Conservation (phyloP, 2,888 invertebrate genomes). For the Diogma glabrata region DNA sequence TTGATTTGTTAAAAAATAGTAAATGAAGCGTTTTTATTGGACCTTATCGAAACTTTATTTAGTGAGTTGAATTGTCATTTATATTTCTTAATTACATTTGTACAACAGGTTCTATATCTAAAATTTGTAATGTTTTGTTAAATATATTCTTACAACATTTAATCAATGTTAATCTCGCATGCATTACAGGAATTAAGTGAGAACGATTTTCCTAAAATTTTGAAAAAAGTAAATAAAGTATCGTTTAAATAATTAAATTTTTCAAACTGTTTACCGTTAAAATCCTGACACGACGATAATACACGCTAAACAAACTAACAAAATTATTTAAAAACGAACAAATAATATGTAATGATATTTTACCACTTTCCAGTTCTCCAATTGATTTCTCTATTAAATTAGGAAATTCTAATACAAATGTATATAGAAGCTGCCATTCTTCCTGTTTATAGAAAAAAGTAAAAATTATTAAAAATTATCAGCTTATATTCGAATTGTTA, state of each 20-base stretch:
- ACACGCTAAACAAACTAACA: constrained; percentile 56
- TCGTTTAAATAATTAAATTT: constrained; percentile 9
- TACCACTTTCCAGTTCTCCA: constrained; percentile 38
- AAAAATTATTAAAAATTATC: constrained; percentile 13
- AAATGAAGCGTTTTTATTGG: too few relatives aligned
- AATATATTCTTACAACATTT: constrained; percentile 51
- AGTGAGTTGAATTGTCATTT: too few relatives aligned
- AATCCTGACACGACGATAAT: constrained; percentile 58
- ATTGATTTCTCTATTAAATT: constrained; percentile 44
- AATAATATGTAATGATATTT: constrained; percentile 50
- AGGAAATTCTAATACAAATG: constrained; percentile 53
- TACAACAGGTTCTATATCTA: constrained; percentile 55
- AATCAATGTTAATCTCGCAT: constrained; percentile 58
- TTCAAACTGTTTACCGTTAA: constrained; percentile 45
- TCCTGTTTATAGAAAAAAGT: constrained; percentile 53
- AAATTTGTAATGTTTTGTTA: constrained; percentile 47
- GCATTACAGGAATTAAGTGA: constrained; percentile 53
- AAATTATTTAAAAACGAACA: constrained; percentile 51
- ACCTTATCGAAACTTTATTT: too few relatives aligned
- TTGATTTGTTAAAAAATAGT: too few relatives aligned
- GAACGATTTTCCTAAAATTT: constrained; percentile 51
- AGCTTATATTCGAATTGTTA: constrained; percentile 11
- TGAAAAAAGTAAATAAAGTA: constrained; percentile 18
- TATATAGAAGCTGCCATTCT: constrained; percentile 63
- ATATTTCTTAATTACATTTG: too few relatives aligned